A percentile compares a stretch with the other conserved stretches of the same genome.
These are phyloP conservation scores for Phrynocephalus versicolor DNA, from an alignment of 2,113 vertebrate species.

Conservation along the genomic window DNA sequence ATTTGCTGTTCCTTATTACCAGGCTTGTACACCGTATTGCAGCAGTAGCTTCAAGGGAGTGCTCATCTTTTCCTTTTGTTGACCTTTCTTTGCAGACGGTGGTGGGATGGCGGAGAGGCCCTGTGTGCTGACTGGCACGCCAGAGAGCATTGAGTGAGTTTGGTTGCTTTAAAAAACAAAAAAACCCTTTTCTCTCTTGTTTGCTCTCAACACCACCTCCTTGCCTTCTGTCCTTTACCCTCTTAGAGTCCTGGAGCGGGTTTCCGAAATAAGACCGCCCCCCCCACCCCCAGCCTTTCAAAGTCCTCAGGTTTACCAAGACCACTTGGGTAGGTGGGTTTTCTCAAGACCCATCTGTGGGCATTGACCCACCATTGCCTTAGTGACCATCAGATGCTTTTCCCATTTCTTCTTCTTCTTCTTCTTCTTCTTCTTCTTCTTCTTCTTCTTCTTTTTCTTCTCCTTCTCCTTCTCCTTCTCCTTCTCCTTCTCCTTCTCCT, in stretches of 20 bases:
- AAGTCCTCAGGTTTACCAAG: no score
- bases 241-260: slow-evolving; percentile 51
- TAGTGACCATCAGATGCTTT: slow-evolving; percentile 60
- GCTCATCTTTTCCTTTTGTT: slow-evolving; percentile 42
- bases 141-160: slow-evolving; percentile 98
- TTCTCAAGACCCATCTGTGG: slow-evolving; percentile 73
- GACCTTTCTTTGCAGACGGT: slow-evolving; percentile 83
- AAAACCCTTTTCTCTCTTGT: slow-evolving; percentile 34
- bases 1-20: no score
- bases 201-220: slow-evolving; percentile 57
- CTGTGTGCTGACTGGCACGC: slow-evolving; percentile 93
- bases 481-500: no score
- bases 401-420: slow-evolving; percentile 57
- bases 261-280: slow-evolving; percentile 42
- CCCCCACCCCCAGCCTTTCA: slow-evolving; percentile 65
- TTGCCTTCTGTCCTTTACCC: slow-evolving; percentile 57
- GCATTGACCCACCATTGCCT: slow-evolving; percentile 36
- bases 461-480: no score
- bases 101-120: slow-evolving; percentile 96
- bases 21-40: no score
- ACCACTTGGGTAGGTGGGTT: slow-evolving; percentile 78
- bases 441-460: no score
- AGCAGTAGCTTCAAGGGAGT: no score
- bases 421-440: slow-evolving; percentile 48
- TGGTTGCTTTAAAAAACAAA: no score